Evolutionary conservation across 2,797 vertebrate species (phyloP).

Genomic region (Gymnopithys bicolor): DNA sequence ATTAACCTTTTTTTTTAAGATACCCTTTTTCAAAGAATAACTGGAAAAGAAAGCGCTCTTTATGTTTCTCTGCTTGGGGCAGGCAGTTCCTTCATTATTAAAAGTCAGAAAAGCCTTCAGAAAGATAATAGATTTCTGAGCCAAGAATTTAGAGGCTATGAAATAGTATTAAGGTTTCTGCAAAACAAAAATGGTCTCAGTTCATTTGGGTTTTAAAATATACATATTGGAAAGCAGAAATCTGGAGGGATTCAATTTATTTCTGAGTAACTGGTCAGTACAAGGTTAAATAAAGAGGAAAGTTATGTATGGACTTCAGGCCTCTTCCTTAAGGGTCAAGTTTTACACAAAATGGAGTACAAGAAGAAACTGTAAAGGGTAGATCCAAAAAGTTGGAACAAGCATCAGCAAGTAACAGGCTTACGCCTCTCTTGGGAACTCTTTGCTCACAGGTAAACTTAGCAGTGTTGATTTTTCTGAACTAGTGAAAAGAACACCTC

Average conservation of each 20-base stretch:
- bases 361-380: not conserved
- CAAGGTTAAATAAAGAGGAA: conserved; percentile 14
- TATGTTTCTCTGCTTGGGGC: not conserved
- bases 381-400: not conserved
- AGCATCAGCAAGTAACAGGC: not conserved
- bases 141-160: conserved; percentile 18
- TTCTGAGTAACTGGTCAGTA: not conserved
- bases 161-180: conserved; percentile 10
- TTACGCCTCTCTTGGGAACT: not conserved
- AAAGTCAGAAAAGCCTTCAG: conserved; percentile 10
- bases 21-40: not conserved
- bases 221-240: not conserved
- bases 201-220: not conserved
- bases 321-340: not conserved
- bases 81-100: not conserved
- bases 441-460: not conserved
- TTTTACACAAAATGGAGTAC: not conserved
- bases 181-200: not conserved
- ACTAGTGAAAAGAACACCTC: not conserved
- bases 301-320: not conserved
- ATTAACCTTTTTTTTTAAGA: not conserved
- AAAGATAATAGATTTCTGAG: conserved; percentile 28
- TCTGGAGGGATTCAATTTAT: conserved; percentile 9
- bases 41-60: not conserved
- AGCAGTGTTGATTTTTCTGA: not conserved